Conservation (phyloP, 2,888 invertebrate genomes). For the Hemaris fuciformis region DNA sequence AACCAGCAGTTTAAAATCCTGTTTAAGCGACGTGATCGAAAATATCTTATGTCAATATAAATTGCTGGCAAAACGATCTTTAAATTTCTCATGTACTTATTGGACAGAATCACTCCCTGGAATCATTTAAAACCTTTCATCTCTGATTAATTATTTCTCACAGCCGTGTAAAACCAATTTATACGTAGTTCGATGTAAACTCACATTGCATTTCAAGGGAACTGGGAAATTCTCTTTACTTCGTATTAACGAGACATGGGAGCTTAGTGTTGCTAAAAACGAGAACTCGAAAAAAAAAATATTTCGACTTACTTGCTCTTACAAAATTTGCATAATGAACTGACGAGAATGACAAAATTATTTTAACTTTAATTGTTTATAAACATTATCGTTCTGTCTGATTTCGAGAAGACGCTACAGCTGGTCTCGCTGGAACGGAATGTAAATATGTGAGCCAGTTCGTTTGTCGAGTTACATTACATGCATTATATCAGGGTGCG, state of each 20-base stretch:
- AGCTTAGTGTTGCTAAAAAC: not conserved
- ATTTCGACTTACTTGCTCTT: not conserved
- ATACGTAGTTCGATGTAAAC: not conserved
- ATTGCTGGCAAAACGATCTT: conserved; percentile 23
- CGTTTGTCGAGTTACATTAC: no score
- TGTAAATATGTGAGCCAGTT: no score
- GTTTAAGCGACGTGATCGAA: conserved; percentile 17
- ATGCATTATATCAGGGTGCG: no score
- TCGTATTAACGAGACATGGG: not conserved
- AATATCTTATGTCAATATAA: conserved; percentile 25
- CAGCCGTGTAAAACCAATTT: conserved; percentile 17
- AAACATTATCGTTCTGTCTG: no score
- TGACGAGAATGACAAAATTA: no score
- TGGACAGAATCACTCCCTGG: conserved; percentile 26
- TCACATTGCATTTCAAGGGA: not conserved
- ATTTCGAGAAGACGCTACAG: no score
- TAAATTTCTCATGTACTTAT: conserved; percentile 19
- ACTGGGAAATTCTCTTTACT: not conserved
- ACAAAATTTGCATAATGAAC: not conserved
- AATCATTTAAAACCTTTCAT: conserved; percentile 38
- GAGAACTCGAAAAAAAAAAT: not conserved
- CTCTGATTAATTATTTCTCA: conserved; percentile 41
- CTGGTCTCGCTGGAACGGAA: no score
- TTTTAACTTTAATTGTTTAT: no score
- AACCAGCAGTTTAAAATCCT: conserved; percentile 10